phyloP scores from a whole-genome alignment of 2,888 invertebrate species.

The Drosophila limbata region DNA sequence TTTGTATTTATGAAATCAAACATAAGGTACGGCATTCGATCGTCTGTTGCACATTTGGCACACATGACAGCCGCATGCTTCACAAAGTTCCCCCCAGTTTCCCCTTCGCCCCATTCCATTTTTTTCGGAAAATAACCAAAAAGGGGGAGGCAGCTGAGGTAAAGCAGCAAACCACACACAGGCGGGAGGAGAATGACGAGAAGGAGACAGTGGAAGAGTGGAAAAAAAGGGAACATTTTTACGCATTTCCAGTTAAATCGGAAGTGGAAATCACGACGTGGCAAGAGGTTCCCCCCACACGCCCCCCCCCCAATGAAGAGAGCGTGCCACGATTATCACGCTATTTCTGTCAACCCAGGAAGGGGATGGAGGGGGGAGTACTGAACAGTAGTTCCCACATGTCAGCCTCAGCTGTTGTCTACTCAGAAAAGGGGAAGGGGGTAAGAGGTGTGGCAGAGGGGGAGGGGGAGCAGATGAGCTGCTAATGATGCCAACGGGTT shows the following conservation, averaged over 20 bases:
- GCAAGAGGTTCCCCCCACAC: slow-evolving; percentile 1
- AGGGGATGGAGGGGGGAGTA: neutral
- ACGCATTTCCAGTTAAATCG: slow-evolving; percentile 76
- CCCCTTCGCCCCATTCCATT: neutral
- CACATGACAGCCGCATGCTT: slow-evolving; percentile 78
- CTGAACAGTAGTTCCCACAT: slow-evolving; percentile 58
- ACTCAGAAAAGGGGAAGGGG: neutral
- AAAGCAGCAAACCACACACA: slow-evolving; percentile 56
- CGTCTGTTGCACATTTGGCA: slow-evolving; percentile 76
- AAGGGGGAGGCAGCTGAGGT: slow-evolving; percentile 20
- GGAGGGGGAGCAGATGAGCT: slow-evolving; percentile 56
- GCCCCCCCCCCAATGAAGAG: slow-evolving; percentile 8
- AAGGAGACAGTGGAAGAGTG: neutral
- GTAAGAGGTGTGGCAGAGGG: no score
- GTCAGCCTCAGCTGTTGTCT: slow-evolving; percentile 67
- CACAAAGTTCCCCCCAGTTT: slow-evolving; percentile 21
- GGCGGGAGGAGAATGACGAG: slow-evolving; percentile 2
- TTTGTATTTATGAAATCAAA: slow-evolving; percentile 79
- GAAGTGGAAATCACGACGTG: slow-evolving; percentile 71
- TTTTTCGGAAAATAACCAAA: slow-evolving; percentile 35
- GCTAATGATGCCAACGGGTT: slow-evolving; percentile 79
- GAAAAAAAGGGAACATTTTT: slow-evolving; percentile 48
- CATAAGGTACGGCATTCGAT: slow-evolving; percentile 71
- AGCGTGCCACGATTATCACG: slow-evolving; percentile 81
- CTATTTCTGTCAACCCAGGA: slow-evolving; percentile 72